phyloP scores from a whole-genome alignment of 2,888 invertebrate species.

The Drosophila subsilvestris region DNA sequence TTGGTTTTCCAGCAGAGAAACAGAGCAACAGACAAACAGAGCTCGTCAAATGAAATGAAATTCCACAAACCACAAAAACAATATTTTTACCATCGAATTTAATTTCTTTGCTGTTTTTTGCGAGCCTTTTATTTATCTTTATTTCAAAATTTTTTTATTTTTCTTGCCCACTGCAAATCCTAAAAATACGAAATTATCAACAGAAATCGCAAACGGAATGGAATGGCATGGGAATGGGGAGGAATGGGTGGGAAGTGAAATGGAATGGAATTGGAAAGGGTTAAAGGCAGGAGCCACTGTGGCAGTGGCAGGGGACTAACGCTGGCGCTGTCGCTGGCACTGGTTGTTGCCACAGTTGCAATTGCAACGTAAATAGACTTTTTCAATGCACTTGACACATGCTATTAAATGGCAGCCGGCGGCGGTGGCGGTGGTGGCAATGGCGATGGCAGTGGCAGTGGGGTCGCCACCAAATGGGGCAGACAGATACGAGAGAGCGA shows the following conservation, averaged over 20 bases:
- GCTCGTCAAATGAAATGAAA: constrained; percentile 35
- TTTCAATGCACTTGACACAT: constrained; percentile 81
- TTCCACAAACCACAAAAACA: constrained; percentile 40
- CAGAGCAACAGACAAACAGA: not conserved
- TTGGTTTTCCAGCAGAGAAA: constrained; percentile 26
- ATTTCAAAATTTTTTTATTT: constrained; percentile 12
- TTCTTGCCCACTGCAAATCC: constrained; percentile 35
- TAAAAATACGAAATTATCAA: constrained; percentile 49
- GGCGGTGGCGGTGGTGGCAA: constrained; percentile 16
- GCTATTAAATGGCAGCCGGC: constrained; percentile 76
- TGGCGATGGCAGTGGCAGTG: not conserved
- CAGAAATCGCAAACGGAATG: constrained; percentile 30
- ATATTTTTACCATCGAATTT: constrained; percentile 42
- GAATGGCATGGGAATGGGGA: constrained; percentile 14
- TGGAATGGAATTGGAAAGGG: constrained; percentile 18
- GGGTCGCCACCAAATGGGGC: constrained; percentile 2
- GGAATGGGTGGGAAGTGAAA: constrained; percentile 16
- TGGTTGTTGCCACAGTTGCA: constrained; percentile 51
- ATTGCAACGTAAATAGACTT: constrained; percentile 79
- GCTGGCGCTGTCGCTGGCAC: constrained; percentile 3
- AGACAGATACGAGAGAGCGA: constrained; percentile 42
- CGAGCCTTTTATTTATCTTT: constrained; percentile 5
- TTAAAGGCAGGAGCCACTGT: constrained; percentile 19
- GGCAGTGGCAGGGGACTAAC: constrained; percentile 11
- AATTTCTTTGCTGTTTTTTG: constrained; percentile 28